phyloP scores from a whole-genome alignment of 2,797 vertebrate species.

The Leuciscus waleckii region DNA sequence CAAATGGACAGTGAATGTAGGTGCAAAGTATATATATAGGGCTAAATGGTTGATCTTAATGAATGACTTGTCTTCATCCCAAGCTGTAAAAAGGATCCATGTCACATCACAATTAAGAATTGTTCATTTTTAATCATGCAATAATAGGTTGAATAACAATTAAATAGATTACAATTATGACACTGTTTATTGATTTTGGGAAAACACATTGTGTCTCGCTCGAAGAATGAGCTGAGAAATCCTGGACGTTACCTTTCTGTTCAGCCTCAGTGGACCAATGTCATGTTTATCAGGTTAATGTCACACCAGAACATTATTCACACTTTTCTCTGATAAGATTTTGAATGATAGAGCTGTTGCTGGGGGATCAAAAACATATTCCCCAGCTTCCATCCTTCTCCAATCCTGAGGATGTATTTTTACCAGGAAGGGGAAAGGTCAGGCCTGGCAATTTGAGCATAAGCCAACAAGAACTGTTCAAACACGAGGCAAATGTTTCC shows the following conservation, averaged over 20 bases:
- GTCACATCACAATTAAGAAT: neutral
- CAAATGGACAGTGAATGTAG: neutral
- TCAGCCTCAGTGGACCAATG: conserved; percentile 14
- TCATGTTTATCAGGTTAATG: conserved; percentile 33
- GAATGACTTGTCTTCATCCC: neutral
- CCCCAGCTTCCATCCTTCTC: conserved; percentile 49
- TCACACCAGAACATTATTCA: conserved; percentile 7
- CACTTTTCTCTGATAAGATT: conserved; percentile 18
- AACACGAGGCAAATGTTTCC: conserved; percentile 71
- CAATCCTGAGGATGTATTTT: conserved; percentile 54
- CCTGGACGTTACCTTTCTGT: neutral
- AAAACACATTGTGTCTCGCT: neutral
- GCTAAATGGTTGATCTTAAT: neutral
- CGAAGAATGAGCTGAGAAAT: neutral
- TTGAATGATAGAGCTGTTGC: conserved; percentile 40
- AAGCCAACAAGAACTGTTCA: conserved; percentile 71
- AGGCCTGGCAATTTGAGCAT: conserved; percentile 70
- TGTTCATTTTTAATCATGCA: neutral
- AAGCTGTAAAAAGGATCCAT: no score
- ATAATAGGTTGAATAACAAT: neutral
- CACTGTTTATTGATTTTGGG: neutral
- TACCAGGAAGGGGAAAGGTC: conserved; percentile 68
- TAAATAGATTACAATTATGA: neutral
- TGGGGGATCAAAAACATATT: conserved; percentile 6
- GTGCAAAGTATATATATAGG: no score